Conservation (phyloP, 2,888 invertebrate species). For the Euplagia quadripunctaria region DNA sequence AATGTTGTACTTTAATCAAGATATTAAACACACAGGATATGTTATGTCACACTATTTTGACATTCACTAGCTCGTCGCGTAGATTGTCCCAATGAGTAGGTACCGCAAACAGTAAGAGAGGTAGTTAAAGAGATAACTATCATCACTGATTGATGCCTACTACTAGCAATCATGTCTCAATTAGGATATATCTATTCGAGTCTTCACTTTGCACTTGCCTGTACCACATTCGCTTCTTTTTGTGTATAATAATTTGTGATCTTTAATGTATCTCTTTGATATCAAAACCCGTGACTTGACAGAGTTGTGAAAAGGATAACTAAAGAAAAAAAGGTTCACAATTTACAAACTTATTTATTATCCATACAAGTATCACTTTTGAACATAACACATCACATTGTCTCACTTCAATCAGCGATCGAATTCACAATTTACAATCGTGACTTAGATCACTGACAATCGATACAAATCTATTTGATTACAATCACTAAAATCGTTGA, state of each 20-base stretch:
- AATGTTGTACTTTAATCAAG: no score
- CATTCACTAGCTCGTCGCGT: no score
- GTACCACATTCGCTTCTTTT: neutral
- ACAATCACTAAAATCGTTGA: constrained; percentile 48
- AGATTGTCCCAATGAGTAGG: no score
- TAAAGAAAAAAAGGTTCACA: constrained; percentile 33
- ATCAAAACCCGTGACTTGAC: neutral
- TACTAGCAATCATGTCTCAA: neutral
- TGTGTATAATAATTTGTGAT: constrained; percentile 8
- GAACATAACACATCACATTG: constrained; percentile 63
- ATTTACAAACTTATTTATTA: constrained; percentile 60
- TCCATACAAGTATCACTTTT: constrained; percentile 64
- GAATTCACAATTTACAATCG: constrained; percentile 78
- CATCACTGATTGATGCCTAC: no score
- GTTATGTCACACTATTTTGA: no score
- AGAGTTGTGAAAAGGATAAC: constrained; percentile 5
- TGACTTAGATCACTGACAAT: constrained; percentile 74
- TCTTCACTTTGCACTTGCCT: no score
- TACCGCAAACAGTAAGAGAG: no score
- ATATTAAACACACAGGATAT: no score
- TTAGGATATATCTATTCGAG: neutral
- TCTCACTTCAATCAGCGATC: constrained; percentile 68
- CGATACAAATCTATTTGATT: constrained; percentile 42
- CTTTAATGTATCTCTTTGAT: neutral
- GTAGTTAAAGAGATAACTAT: no score